Conservation (phyloP, 2,888 invertebrate genomes). For the Brachylomia viminalis region DNA sequence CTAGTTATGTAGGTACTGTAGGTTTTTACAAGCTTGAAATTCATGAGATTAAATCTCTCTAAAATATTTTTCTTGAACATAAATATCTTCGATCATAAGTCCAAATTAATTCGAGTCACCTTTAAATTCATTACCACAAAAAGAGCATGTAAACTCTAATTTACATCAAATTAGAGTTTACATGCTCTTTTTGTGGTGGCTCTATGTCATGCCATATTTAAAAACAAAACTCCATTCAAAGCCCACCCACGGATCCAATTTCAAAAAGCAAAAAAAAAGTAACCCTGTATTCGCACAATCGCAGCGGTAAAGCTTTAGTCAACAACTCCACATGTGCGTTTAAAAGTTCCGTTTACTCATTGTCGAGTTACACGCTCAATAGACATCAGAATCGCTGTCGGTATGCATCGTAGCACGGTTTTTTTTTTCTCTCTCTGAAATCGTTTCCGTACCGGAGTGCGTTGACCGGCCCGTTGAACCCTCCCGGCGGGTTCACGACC, state of each 20-base stretch:
- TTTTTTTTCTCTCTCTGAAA: conserved; percentile 74
- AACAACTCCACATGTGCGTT: conserved; percentile 53
- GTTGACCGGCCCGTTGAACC: conserved; percentile 76
- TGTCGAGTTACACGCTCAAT: conserved; percentile 75
- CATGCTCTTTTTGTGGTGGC: no score
- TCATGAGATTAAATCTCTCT: neutral
- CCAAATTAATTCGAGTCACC: conserved; percentile 11
- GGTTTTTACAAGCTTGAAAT: conserved; percentile 6
- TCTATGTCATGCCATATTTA: conserved; percentile 48
- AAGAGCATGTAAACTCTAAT: conserved; percentile 33
- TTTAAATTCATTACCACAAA: conserved; percentile 24
- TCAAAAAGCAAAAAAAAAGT: conserved; percentile 33
- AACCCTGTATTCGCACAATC: conserved; percentile 51
- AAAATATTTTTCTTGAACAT: neutral
- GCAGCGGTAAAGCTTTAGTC: conserved; percentile 58
- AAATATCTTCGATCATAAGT: neutral
- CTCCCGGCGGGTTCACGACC: conserved; percentile 82
- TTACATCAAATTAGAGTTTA: no score
- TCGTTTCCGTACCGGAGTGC: conserved; percentile 72
- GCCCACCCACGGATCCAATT: conserved; percentile 53
- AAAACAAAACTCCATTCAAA: conserved; percentile 44
- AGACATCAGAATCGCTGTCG: conserved; percentile 75
- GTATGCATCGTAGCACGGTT: conserved; percentile 75
- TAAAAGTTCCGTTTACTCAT: conserved; percentile 64
- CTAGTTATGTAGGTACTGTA: neutral